Evolutionary conservation across 2,888 invertebrate genomes (phyloP).

Genomic region (Anthrax anthrax): DNA sequence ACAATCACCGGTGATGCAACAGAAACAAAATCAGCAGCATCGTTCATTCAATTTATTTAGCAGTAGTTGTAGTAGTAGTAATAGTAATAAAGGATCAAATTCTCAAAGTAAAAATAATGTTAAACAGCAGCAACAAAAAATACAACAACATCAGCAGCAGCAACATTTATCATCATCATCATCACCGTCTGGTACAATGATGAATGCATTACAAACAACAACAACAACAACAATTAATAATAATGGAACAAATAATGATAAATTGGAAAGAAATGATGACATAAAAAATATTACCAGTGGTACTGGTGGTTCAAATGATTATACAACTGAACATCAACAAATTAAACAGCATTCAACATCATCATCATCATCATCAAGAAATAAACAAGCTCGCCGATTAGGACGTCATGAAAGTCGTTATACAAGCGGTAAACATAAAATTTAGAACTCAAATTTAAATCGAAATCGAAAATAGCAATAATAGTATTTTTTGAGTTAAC

Average conservation of each 20-base stretch:
- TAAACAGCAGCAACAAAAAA: constrained; percentile 8
- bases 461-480: too few species aligned
- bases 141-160: background rate
- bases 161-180: too few species aligned
- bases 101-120: too few species aligned
- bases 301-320: background rate
- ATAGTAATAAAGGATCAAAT: constrained; percentile 5
- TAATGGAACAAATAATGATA: constrained; percentile 5
- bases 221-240: constrained; percentile 14
- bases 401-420: constrained; percentile 22
- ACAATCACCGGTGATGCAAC: constrained; percentile 15
- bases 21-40: background rate
- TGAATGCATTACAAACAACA: constrained; percentile 17
- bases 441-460: background rate
- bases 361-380: too few species aligned
- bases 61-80: too few species aligned
- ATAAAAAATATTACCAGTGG: constrained; percentile 3
- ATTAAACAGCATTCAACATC: too few species aligned
- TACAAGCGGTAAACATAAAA: constrained; percentile 19
- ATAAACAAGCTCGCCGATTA: constrained; percentile 16
- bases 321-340: background rate
- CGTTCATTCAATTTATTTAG: too few species aligned
- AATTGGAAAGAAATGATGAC: constrained; percentile 5
- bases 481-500: too few species aligned
- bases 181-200: constrained; percentile 13